A percentile compares a stretch with the other conserved stretches of the same genome.
phyloP scores from a whole-genome alignment of 1,140 invertebrate genomes.

The Temnothorax nylanderi region DNA sequence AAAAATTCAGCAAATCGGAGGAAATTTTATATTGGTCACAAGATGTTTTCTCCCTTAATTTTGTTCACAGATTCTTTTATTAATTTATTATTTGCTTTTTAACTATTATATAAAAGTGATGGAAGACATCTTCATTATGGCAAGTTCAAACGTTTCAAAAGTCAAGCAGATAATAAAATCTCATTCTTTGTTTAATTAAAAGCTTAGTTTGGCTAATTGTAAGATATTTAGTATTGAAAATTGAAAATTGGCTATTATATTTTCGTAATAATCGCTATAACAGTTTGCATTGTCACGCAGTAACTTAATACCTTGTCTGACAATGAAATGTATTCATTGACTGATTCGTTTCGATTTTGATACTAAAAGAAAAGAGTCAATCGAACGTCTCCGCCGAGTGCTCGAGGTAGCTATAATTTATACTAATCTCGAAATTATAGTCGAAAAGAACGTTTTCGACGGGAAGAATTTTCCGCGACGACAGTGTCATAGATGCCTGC shows the following conservation, averaged over 20 bases:
- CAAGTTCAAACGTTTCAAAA: neutral
- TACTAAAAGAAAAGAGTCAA: neutral
- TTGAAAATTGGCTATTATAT: neutral
- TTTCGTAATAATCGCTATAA: neutral
- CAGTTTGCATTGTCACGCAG: neutral
- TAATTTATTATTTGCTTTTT: neutral
- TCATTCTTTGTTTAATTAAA: neutral
- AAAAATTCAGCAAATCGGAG: neutral
- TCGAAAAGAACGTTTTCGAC: neutral
- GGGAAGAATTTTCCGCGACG: conserved; percentile 56
- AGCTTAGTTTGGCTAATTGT: neutral
- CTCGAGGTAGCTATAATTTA: neutral
- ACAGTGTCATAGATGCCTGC: conserved; percentile 48
- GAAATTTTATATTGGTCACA: neutral
- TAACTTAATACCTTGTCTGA: neutral
- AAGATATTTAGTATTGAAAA: neutral
- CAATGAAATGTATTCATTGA: neutral
- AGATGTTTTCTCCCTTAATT: neutral
- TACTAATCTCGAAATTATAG: neutral
- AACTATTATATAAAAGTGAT: neutral
- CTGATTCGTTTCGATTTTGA: neutral
- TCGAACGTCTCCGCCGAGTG: neutral
- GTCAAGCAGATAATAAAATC: neutral
- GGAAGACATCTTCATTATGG: neutral
- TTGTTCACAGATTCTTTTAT: neutral